Evolutionary conservation across 2,888 invertebrate species (phyloP).

Genomic region (Aporophyla nigra): DNA sequence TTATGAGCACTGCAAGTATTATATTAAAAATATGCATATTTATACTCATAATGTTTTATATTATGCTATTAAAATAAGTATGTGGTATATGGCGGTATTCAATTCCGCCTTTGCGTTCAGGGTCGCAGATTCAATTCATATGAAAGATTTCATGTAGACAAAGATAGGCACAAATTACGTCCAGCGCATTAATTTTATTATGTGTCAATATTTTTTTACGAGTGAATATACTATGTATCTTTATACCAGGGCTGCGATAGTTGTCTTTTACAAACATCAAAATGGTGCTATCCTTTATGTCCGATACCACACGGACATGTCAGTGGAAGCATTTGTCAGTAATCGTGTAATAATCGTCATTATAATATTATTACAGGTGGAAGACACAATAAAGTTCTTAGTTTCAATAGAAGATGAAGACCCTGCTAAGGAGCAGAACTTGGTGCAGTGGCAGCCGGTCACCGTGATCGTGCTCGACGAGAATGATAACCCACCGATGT

Average conservation of each 20-base stretch:
- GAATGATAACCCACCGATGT: constrained; percentile 96
- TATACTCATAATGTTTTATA: constrained; percentile 16
- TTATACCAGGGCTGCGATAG: too few species aligned
- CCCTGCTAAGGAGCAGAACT: constrained; percentile 92
- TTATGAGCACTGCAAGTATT: constrained; percentile 7
- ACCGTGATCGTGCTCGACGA: constrained; percentile 96
- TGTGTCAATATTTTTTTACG: not conserved
- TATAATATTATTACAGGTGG: constrained; percentile 90
- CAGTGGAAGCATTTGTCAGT: too few species aligned
- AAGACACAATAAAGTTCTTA: constrained; percentile 94
- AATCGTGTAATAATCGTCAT: too few species aligned
- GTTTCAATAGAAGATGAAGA: constrained; percentile 95
- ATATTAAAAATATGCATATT: constrained; percentile 3
- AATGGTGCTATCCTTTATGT: too few species aligned
- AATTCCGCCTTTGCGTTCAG: constrained; percentile 10
- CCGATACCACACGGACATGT: too few species aligned
- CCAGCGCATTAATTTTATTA: not conserved
- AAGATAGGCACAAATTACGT: not conserved
- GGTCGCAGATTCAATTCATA: not conserved
- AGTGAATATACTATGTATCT: not conserved
- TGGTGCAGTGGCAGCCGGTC: constrained; percentile 93
- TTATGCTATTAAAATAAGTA: constrained; percentile 5
- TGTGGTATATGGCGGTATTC: constrained; percentile 24
- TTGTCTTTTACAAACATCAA: too few species aligned
- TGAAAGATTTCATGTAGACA: not conserved